These are phyloP conservation scores for Agriopis leucophaearia DNA, from an alignment of 2,888 invertebrate species.

Conservation along the genomic window DNA sequence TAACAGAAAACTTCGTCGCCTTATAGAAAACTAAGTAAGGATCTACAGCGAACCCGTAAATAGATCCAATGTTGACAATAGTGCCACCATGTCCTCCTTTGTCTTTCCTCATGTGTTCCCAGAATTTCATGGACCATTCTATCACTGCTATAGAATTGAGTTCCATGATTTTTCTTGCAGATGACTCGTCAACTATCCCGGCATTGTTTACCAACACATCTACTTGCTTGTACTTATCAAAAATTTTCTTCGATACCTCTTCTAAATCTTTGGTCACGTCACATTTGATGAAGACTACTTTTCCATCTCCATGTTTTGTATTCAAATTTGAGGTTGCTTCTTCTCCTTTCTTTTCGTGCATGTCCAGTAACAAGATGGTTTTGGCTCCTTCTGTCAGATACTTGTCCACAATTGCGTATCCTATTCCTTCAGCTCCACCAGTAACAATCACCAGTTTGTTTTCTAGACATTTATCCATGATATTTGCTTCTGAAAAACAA, in stretches of 20 bases:
- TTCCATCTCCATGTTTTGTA: conserved; percentile 69
- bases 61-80: conserved; percentile 87
- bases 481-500: conserved; percentile 4
- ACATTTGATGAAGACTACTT: conserved; percentile 72
- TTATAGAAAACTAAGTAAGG: conserved; percentile 83
- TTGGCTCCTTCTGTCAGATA: conserved; percentile 65
- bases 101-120: conserved; percentile 83
- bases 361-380: conserved; percentile 60
- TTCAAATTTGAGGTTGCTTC: conserved; percentile 44
- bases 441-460: conserved; percentile 62
- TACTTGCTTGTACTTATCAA: conserved; percentile 56
- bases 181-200: conserved; percentile 56
- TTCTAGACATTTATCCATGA: conserved; percentile 37
- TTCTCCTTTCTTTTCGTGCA: conserved; percentile 27
- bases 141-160: conserved; percentile 62
- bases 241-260: conserved; percentile 59
- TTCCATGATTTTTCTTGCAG: conserved; percentile 49
- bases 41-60: conserved; percentile 79
- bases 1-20: conserved; percentile 83
- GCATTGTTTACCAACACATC: conserved; percentile 73
- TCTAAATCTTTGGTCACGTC: conserved; percentile 80
- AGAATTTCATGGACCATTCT: conserved; percentile 64
- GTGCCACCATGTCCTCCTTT: conserved; percentile 85
- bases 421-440: conserved; percentile 80
- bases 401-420: conserved; percentile 68